Evolutionary conservation across 2,113 vertebrate species (phyloP).

Genomic region (Apodemus sylvaticus): DNA sequence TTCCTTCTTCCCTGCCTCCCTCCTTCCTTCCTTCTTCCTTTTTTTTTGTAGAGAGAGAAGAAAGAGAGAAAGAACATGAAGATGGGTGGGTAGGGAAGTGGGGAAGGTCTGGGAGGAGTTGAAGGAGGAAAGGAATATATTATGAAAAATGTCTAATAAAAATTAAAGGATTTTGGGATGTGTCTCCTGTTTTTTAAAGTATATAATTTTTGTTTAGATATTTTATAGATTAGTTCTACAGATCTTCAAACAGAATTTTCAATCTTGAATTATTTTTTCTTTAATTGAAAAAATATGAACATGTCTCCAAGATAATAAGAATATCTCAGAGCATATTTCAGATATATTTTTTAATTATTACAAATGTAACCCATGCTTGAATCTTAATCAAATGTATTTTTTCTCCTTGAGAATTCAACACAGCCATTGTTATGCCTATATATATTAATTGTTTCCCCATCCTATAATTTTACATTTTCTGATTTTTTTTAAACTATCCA

Average conservation of each 20-base stretch:
- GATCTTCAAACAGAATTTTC: not conserved
- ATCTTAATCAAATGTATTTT: not conserved
- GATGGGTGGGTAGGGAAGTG: not conserved
- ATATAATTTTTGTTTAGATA: not conserved
- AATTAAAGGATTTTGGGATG: not conserved
- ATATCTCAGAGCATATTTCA: conserved; percentile 41
- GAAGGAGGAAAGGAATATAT: not conserved
- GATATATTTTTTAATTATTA: conserved; percentile 43
- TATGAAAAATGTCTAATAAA: not conserved
- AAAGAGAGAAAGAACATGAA: not conserved
- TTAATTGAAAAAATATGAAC: not conserved
- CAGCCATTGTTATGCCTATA: not conserved
- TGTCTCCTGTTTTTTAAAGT: conserved; percentile 32
- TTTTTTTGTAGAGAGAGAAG: not conserved
- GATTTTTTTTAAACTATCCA: conserved; percentile 53
- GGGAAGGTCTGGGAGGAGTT: not conserved
- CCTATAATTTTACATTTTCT: conserved; percentile 41
- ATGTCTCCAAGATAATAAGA: conserved; percentile 41
- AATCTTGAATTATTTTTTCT: conserved; percentile 9
- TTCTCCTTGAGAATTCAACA: not conserved
- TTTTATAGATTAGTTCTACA: conserved; percentile 26
- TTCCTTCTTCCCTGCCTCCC: too few species aligned
- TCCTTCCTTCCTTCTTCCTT: not conserved
- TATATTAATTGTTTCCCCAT: not conserved
- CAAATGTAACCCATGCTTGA: conserved; percentile 13